phyloP scores from a whole-genome alignment of 2,888 invertebrate species.

The Dorcus parallelipipedus region DNA sequence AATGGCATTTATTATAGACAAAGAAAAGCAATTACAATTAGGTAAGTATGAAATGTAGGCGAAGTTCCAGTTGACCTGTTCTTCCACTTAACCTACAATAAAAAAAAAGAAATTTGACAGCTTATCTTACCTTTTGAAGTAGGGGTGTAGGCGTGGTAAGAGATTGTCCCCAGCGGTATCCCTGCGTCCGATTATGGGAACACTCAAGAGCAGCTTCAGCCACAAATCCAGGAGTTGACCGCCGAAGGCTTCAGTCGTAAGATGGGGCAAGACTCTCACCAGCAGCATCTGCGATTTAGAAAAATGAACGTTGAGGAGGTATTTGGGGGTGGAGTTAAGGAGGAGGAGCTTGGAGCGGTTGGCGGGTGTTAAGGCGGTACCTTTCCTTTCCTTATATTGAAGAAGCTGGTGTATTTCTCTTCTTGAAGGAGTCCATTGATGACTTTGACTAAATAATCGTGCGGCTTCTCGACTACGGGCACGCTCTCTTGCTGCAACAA shows the following conservation, averaged over 20 bases:
- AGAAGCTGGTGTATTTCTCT: conserved; percentile 68
- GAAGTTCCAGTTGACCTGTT: too few species aligned
- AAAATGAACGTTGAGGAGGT: conserved; percentile 8
- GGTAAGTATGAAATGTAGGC: too few species aligned
- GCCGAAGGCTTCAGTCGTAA: conserved; percentile 50
- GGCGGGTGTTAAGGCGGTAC: conserved; percentile 44
- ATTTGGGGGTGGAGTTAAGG: neutral
- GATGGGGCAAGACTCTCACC: conserved; percentile 62
- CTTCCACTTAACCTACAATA: too few species aligned
- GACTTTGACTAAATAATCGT: conserved; percentile 62
- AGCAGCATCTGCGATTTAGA: conserved; percentile 58
- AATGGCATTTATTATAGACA: too few species aligned
- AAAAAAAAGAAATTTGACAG: too few species aligned
- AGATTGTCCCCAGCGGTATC: conserved; percentile 53
- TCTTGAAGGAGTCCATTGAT: conserved; percentile 62
- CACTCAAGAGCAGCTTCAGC: conserved; percentile 57
- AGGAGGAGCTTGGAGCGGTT: neutral
- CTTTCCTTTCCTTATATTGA: conserved; percentile 80
- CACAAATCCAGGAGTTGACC: conserved; percentile 57
- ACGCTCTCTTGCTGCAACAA: conserved; percentile 53
- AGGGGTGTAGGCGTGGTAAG: conserved; percentile 55
- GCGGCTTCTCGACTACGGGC: conserved; percentile 51
- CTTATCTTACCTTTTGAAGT: conserved; percentile 56
- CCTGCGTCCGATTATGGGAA: conserved; percentile 57
- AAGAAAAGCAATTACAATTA: too few species aligned